Percentiles rank a stretch among this genome's conserved stretches.
Evolutionary conservation across 1,140 invertebrate genomes (phyloP).

Genomic region (Caenorhabditis inopinata): DNA sequence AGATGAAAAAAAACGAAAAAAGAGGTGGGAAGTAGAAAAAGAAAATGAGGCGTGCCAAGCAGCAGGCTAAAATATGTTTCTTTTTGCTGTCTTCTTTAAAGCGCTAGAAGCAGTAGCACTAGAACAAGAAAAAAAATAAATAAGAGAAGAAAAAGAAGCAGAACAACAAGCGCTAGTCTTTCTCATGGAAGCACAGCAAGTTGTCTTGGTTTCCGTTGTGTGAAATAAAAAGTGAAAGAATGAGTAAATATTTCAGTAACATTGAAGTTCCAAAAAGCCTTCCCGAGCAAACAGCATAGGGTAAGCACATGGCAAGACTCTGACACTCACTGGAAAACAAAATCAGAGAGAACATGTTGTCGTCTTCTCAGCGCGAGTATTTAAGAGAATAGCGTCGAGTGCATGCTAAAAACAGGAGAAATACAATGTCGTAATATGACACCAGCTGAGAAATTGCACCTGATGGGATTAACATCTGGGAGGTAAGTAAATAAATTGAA

Average conservation of each 20-base stretch:
- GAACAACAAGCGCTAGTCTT: constrained; percentile 23
- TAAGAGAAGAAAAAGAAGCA: neutral
- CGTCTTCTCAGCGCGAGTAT: neutral
- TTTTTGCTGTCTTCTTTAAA: neutral
- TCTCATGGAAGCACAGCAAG: neutral
- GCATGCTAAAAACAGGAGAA: neutral
- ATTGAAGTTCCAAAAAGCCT: constrained; percentile 13
- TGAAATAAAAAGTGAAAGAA: neutral
- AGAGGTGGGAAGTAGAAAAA: neutral
- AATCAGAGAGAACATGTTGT: no score
- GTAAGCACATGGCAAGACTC: neutral
- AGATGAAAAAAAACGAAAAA: neutral
- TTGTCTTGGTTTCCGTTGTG: neutral
- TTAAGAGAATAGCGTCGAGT: neutral
- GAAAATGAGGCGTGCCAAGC: constrained; percentile 10
- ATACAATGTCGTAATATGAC: neutral
- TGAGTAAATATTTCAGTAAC: neutral
- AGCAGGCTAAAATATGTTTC: neutral
- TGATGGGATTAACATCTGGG: constrained; percentile 25
- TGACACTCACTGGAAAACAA: neutral
- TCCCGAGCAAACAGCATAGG: constrained; percentile 21
- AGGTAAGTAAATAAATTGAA: constrained; percentile 21
- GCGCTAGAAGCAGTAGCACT: neutral
- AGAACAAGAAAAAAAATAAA: neutral
- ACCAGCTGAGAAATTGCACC: constrained; percentile 25